These are phyloP conservation scores for Illadopsis cleaveri DNA, from an alignment of 2,113 vertebrate genomes.

Conservation along the genomic window DNA sequence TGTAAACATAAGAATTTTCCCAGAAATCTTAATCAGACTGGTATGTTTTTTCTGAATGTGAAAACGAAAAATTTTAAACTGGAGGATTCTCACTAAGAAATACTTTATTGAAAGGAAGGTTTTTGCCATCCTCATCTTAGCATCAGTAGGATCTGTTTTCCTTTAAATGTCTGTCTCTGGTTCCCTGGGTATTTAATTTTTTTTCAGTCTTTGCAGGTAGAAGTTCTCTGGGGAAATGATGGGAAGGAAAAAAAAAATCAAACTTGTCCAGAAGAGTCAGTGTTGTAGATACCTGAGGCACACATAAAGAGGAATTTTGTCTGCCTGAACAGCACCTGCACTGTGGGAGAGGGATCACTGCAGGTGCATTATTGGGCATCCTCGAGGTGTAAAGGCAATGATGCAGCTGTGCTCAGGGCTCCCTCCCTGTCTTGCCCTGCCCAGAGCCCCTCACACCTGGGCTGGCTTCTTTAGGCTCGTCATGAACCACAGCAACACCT, in stretches of 20 bases:
- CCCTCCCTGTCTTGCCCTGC: not conserved
- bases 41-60: not conserved
- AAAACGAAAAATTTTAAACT: not conserved
- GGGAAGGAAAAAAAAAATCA: not conserved
- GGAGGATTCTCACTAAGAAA: not conserved
- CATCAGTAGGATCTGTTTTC: not conserved
- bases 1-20: not conserved
- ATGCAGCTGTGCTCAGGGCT: not conserved
- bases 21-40: not conserved
- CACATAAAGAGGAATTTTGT: not conserved
- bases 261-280: not conserved
- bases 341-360: not conserved
- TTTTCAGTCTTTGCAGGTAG: not conserved
- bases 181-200: not conserved
- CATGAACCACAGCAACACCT: not conserved
- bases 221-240: not conserved
- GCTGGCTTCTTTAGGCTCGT: not conserved
- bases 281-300: not conserved
- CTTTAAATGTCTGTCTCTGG: not conserved
- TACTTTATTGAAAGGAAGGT: not conserved
- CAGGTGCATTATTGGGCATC: rapidly evolving
- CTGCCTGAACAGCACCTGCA: not conserved
- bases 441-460: not conserved
- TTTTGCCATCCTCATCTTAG: not conserved
- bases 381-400: not conserved